Conservation (phyloP, 64 coral and sea anemone species). For the Stichodactyla helianthus region DNA sequence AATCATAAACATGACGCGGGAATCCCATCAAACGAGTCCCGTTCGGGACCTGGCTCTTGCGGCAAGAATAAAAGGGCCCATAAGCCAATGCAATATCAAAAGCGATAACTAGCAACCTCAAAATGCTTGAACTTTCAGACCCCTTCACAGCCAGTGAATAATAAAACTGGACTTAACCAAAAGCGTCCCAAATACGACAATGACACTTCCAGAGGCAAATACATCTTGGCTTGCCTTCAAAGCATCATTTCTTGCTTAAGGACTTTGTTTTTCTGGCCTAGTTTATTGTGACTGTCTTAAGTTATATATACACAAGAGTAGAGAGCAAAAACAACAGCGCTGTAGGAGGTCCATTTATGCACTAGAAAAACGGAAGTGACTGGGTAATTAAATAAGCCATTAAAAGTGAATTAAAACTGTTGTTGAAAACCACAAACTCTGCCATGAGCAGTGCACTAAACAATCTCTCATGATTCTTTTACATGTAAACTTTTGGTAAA, state of each 20-base stretch:
- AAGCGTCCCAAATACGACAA: not conserved
- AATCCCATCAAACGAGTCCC: not conserved
- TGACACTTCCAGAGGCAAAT: not conserved
- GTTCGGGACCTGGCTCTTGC: not conserved
- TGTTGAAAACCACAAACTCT: slow-evolving; percentile 75
- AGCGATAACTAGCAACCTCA: not conserved
- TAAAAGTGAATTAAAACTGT: slow-evolving; percentile 82
- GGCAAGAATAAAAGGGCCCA: not conserved
- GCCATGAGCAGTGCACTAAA: slow-evolving; percentile 57
- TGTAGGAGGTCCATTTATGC: slow-evolving; percentile 89
- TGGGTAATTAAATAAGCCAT: slow-evolving; percentile 82
- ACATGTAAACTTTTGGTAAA: slow-evolving; percentile 40
- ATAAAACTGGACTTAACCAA: not conserved
- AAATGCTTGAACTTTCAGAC: not conserved
- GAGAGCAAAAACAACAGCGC: slow-evolving; percentile 58
- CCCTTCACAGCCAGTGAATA: not conserved
- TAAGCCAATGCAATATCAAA: not conserved
- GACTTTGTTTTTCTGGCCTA: slow-evolving; percentile 8
- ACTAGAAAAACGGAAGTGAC: slow-evolving; percentile 80
- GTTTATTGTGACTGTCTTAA: not conserved
- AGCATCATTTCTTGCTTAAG: slow-evolving; percentile 5
- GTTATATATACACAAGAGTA: slow-evolving; percentile 15
- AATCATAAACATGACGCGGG: not conserved
- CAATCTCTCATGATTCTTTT: slow-evolving; percentile 45
- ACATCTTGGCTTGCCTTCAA: not conserved